Conservation (phyloP, 2,113 vertebrate species). For the Gambusia affinis region DNA sequence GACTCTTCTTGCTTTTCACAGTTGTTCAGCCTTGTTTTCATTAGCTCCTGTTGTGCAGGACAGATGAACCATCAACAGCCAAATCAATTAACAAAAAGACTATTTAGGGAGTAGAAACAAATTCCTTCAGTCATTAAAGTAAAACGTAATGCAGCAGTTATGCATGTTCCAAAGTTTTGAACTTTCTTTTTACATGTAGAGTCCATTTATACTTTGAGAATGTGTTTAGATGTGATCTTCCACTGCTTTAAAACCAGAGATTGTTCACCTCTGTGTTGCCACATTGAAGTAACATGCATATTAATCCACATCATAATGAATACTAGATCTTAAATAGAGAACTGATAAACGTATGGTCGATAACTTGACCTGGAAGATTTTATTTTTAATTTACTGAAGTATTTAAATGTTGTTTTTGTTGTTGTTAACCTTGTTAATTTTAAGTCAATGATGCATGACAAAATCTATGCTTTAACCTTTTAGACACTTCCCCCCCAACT, state of each 20-base stretch:
- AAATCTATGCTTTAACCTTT: not conserved
- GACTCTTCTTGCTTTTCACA: not conserved
- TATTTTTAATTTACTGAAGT: not conserved
- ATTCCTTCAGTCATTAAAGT: not conserved
- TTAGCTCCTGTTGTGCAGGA: not conserved
- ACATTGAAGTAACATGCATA: not conserved
- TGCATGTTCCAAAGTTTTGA: not conserved
- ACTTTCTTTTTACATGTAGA: not conserved
- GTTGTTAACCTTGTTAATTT: not conserved
- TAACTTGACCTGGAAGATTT: not conserved
- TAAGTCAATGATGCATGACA: not conserved
- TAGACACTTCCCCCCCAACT: not conserved
- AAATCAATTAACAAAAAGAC: not conserved
- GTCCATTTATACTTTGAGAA: not conserved
- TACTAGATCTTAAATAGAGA: not conserved
- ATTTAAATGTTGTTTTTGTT: not conserved
- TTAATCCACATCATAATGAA: not conserved
- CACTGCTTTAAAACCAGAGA: not conserved
- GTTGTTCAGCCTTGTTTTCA: constrained; percentile 1
- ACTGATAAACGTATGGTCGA: not conserved
- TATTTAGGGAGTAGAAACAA: not conserved
- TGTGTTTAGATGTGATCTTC: not conserved
- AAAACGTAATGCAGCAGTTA: not conserved
- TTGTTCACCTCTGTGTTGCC: not conserved
- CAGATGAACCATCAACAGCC: not conserved